phyloP scores from a whole-genome alignment of 2,888 invertebrate genomes.

The Troides aeacus region DNA sequence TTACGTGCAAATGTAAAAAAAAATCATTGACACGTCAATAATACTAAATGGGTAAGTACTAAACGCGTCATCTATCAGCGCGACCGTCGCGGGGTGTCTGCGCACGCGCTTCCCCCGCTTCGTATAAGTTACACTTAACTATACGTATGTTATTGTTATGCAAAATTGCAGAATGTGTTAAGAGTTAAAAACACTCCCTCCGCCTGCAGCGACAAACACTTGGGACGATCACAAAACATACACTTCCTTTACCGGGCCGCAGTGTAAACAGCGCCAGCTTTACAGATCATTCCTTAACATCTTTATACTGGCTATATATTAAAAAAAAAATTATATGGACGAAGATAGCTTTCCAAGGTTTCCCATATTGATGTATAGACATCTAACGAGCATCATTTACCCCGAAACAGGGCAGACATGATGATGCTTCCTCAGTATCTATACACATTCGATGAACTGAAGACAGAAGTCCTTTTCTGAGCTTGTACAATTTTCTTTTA shows the following conservation, averaged over 20 bases:
- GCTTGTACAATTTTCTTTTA: background rate
- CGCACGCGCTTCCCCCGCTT: conserved; percentile 5
- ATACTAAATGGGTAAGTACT: conserved; percentile 63
- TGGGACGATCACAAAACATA: conserved; percentile 41
- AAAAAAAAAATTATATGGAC: background rate
- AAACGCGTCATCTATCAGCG: conserved; percentile 36
- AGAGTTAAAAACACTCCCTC: conserved; percentile 34
- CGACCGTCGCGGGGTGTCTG: background rate
- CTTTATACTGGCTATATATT: background rate
- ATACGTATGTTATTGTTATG: conserved; percentile 39
- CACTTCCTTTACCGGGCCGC: conserved; percentile 38
- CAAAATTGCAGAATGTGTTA: conserved; percentile 37
- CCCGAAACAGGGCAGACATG: no score
- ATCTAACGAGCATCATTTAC: no score
- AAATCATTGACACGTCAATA: conserved; percentile 56
- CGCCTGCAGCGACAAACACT: conserved; percentile 37
- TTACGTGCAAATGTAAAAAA: conserved; percentile 67
- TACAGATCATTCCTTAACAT: background rate
- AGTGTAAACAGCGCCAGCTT: conserved; percentile 35
- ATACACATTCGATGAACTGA: background rate
- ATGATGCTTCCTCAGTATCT: background rate
- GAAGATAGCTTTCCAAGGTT: background rate
- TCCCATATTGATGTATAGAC: no score
- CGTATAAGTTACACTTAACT: conserved; percentile 46
- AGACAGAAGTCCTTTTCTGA: background rate